A percentile compares a stretch with the other conserved stretches of the same genome.
Evolutionary conservation across 2,888 invertebrate species (phyloP).

Genomic region (Shargacucullia verbasci): DNA sequence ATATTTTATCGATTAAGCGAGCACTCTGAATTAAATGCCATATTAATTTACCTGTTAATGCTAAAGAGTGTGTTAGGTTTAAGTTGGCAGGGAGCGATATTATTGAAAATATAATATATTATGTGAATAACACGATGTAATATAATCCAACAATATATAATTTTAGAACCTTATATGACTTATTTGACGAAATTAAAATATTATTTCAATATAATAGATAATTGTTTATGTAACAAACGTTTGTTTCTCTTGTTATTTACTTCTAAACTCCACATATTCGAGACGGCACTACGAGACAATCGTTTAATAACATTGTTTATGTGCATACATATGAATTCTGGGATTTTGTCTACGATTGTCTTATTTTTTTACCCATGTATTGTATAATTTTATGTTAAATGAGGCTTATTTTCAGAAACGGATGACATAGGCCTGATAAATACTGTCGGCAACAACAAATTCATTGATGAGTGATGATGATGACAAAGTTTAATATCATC

Average conservation of each 20-base stretch:
- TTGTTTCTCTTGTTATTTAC: slow-evolving; percentile 67
- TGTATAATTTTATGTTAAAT: no score
- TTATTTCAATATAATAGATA: slow-evolving; percentile 41
- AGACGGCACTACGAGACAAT: no score
- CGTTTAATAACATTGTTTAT: no score
- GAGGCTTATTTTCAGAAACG: no score
- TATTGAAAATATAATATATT: slow-evolving; percentile 17
- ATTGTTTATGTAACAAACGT: slow-evolving; percentile 48
- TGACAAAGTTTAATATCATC: no score
- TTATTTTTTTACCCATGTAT: no score
- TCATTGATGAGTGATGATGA: no score
- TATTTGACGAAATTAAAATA: slow-evolving; percentile 38
- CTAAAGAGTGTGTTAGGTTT: slow-evolving; percentile 58
- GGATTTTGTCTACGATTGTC: no score
- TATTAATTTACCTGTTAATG: slow-evolving; percentile 74
- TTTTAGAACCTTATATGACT: slow-evolving; percentile 14
- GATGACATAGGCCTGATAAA: no score
- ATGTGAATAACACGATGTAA: slow-evolving; percentile 45
- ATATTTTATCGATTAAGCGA: slow-evolving; percentile 62
- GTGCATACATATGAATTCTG: no score
- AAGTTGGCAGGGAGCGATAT: slow-evolving; percentile 25
- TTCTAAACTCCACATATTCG: slow-evolving; percentile 91
- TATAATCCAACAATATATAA: slow-evolving; percentile 33
- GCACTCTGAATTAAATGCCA: slow-evolving; percentile 82
- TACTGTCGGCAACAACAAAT: no score